phyloP scores from a whole-genome alignment of 2,888 invertebrate genomes.

The Nyleta sp. region DNA sequence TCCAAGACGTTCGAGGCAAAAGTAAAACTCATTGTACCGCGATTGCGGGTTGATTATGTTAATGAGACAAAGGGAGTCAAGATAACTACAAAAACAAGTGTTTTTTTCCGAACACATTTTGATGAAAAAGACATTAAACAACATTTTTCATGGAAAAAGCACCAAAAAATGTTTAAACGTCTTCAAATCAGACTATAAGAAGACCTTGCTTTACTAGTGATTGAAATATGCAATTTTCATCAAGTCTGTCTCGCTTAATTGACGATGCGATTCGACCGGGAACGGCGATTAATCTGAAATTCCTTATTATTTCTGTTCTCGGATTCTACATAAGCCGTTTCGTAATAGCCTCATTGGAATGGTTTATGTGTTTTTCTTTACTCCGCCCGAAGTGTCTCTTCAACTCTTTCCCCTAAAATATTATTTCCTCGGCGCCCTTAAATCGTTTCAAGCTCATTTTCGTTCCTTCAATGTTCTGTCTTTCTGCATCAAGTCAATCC shows the following conservation, averaged over 20 bases:
- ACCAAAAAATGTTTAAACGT: no score
- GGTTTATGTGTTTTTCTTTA: slow-evolving; percentile 43
- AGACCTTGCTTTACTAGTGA: no score
- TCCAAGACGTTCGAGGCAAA: no score
- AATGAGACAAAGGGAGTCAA: slow-evolving; percentile 11
- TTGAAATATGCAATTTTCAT: slow-evolving; percentile 18
- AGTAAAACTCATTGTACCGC: slow-evolving; percentile 7
- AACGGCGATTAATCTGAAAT: slow-evolving; percentile 17
- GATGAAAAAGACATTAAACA: no score
- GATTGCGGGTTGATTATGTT: not conserved
- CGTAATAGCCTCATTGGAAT: slow-evolving; percentile 36
- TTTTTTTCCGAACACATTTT: no score
- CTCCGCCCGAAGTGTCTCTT: slow-evolving; percentile 22
- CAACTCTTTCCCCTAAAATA: slow-evolving; percentile 49
- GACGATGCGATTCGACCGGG: not conserved
- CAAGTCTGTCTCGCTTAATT: slow-evolving; percentile 13
- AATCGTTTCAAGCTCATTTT: slow-evolving; percentile 63
- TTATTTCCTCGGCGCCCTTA: slow-evolving; percentile 51
- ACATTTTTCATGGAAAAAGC: no score
- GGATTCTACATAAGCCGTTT: slow-evolving; percentile 37
- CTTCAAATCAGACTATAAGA: no score
- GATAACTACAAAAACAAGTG: no score
- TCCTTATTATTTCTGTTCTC: slow-evolving; percentile 35
- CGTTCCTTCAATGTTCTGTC: slow-evolving; percentile 59
- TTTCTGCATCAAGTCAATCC: slow-evolving; percentile 58